Evolutionary conservation across 2,113 vertebrate genomes (phyloP), one percentile per base, ranked within the genome.

Genomic region (Girardinichthys multiradiatus): DNA sequence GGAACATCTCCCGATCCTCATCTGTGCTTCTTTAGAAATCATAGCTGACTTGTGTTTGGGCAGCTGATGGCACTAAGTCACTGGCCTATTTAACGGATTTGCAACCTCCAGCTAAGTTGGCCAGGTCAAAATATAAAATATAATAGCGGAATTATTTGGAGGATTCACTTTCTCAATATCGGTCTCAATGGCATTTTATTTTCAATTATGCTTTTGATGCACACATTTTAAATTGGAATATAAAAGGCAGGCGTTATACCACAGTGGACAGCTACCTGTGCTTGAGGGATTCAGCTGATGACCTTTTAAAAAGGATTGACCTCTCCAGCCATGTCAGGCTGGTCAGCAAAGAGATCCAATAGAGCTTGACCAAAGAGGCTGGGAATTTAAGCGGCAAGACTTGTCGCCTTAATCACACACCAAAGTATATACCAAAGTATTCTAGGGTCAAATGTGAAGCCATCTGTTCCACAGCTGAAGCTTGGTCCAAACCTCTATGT

Each of bases 281-380:
- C 8, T 17, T 6, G 42, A 31, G 33, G 39, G 33, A 60, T 26
- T 79, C 77, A 82, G 84, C 70, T 45, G 48, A 68, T 70, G 76
- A 60, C 74, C 54, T 75, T 67, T 83, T 63, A 86, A 86, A 86
- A 76, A 0, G 66, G 89, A 88, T 89, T 91, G 82, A 88, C 87
- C 84, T 87, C 15, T 81, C 54, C 54, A 82, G 72, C 74, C 77
- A 48, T 30, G 80, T 81, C 79, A 72, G 28, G 58, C 64, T 78
- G 82, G 78, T 39, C 82, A 81, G 59, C 29, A 30, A n/a, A 48
- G 37, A 77, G 67, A 72, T 78, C 71, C 27, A 28, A 33, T 33
- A 58, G 24, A 66, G 74, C 66, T 42, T 35, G 72, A 74, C 71
- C 79, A 65, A 30, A 73, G 21, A 81, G 42, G 42, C 42, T 45